These are phyloP conservation scores for Nomia melanderi DNA, from an alignment of 1,140 invertebrate species.

Conservation along the genomic window DNA sequence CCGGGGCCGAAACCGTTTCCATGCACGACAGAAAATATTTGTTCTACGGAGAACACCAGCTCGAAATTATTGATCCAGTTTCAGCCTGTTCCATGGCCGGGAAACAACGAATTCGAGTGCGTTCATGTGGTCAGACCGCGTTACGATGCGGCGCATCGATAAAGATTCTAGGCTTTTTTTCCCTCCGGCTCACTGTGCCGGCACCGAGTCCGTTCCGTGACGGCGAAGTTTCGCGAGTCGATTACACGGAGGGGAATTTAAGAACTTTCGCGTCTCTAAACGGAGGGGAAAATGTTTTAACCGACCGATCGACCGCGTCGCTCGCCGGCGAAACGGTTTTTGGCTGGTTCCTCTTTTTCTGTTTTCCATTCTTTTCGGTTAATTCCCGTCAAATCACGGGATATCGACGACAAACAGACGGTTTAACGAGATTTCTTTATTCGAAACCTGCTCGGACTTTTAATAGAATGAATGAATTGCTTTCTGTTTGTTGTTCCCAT, in stretches of 20 bases:
- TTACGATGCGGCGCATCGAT: neutral
- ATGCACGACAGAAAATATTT: neutral
- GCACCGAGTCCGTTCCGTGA: too few relatives aligned
- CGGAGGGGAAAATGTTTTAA: neutral
- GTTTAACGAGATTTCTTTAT: too few relatives aligned
- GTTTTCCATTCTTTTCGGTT: too few relatives aligned
- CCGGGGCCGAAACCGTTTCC: neutral
- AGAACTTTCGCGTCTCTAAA: too few relatives aligned
- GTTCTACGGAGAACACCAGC: neutral
- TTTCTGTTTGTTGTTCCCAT: too few relatives aligned
- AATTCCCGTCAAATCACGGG: too few relatives aligned
- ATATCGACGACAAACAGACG: too few relatives aligned
- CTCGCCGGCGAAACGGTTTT: too few relatives aligned
- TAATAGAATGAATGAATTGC: too few relatives aligned
- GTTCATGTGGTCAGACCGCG: neutral
- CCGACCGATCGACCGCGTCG: neutral
- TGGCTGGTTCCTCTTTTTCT: too few relatives aligned
- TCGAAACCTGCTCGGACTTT: too few relatives aligned
- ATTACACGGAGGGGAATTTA: neutral
- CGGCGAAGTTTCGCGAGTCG: neutral
- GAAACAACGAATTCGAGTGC: constrained; percentile 30
- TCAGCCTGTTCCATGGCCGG: neutral
- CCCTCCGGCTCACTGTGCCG: too few relatives aligned
- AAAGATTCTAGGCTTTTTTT: constrained; percentile 1
- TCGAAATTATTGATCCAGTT: constrained; percentile 32